A percentile compares a stretch with the other conserved stretches of the same genome.
Evolutionary conservation across 2,888 invertebrate species (phyloP).

Genomic region (Ceraclea dissimilis): DNA sequence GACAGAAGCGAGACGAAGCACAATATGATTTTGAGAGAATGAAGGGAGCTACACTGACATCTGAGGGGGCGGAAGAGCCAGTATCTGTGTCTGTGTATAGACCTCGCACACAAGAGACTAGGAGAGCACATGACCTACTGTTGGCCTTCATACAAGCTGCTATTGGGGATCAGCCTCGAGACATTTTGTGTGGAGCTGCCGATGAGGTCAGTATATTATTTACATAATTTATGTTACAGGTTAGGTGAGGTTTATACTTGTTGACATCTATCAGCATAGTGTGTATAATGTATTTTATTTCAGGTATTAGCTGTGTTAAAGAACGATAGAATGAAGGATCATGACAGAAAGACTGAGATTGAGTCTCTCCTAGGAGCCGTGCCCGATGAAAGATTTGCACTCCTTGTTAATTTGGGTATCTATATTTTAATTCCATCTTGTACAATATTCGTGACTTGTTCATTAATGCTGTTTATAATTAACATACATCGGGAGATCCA

Average conservation of each 20-base stretch:
- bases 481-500: too few relatives aligned
- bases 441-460: too few relatives aligned
- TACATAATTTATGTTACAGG: too few relatives aligned
- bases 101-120: conserved; percentile 95
- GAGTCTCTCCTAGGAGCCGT: conserved; percentile 76
- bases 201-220: conserved; percentile 69
- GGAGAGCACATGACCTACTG: conserved; percentile 94
- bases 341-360: conserved; percentile 86
- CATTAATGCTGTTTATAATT: too few relatives aligned
- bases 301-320: conserved; percentile 77
- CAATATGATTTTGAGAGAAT: conserved; percentile 86
- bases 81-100: conserved; percentile 85
- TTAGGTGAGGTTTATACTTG: too few relatives aligned
- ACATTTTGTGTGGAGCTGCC: conserved; percentile 97
- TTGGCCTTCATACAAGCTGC: conserved; percentile 96
- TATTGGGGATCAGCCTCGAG: conserved; percentile 92
- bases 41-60: conserved; percentile 77
- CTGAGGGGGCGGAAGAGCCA: conserved; percentile 86
- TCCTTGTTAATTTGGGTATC: conserved; percentile 82
- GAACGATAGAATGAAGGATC: conserved; percentile 89
- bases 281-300: background rate
- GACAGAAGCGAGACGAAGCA: conserved; percentile 87
- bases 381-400: conserved; percentile 86
- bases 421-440: too few relatives aligned
- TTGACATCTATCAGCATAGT: background rate